Percentiles rank a stretch among this genome's conserved stretches.
Evolutionary conservation across 1,140 invertebrate species (phyloP).

Genomic region (Oncopeltus fasciatus): DNA sequence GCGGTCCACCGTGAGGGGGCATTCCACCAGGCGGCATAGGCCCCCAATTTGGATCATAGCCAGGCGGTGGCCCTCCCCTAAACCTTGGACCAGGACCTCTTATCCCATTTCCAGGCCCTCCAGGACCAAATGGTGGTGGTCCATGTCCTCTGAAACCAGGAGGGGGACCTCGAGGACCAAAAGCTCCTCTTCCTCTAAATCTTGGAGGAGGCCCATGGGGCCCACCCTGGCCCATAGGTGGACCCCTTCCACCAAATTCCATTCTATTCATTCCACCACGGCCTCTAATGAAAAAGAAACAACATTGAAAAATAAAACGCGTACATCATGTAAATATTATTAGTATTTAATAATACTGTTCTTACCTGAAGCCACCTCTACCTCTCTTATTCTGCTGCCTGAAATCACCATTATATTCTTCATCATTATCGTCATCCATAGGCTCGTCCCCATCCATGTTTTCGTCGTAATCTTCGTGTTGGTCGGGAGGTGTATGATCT

Average conservation of each 20-base stretch:
- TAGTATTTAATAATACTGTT: background rate
- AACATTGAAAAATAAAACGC: background rate
- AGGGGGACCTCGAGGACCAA: constrained; percentile 44
- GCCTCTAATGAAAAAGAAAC: constrained; percentile 20
- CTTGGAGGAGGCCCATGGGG: constrained; percentile 30
- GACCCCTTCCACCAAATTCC: constrained; percentile 27
- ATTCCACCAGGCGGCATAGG: constrained; percentile 29
- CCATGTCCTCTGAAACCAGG: constrained; percentile 33
- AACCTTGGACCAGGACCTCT: constrained; percentile 30
- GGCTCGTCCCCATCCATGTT: constrained; percentile 16
- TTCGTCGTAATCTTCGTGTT: constrained; percentile 19
- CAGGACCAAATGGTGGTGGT: constrained; percentile 30
- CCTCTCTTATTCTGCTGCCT: constrained; percentile 28
- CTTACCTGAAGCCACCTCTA: constrained; percentile 40
- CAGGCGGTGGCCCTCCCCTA: constrained; percentile 29
- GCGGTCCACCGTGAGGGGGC: constrained; percentile 36
- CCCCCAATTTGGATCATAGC: constrained; percentile 43
- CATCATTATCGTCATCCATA: constrained; percentile 18
- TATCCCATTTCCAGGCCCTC: constrained; percentile 29
- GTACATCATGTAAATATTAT: background rate
- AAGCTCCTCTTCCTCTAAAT: constrained; percentile 42
- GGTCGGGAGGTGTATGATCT: constrained; percentile 17
- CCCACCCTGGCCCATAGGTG: constrained; percentile 29
- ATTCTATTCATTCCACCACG: constrained; percentile 23
- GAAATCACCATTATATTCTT: constrained; percentile 16